A percentile compares a stretch with the other conserved stretches of the same genome.
phyloP scores from a whole-genome alignment of 1,140 invertebrate species.

The Galleria mellonella region DNA sequence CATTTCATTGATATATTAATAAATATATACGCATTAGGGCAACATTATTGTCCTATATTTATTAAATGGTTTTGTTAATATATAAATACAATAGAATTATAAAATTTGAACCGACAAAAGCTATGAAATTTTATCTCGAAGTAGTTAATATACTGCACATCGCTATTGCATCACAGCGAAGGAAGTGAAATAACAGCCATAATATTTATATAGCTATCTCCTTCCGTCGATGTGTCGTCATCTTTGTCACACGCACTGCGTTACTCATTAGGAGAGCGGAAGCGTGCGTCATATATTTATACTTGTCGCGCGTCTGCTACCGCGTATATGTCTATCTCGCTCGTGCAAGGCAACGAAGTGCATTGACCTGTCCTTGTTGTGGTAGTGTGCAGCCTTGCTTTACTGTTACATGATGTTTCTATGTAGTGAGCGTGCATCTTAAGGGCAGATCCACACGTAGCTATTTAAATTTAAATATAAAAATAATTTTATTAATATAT shows the following conservation, averaged over 20 bases:
- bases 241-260: slow-evolving; percentile 45
- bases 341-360: slow-evolving; percentile 69
- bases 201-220: slow-evolving; percentile 68
- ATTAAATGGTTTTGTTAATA: no score
- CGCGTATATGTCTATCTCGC: slow-evolving; percentile 34
- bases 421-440: slow-evolving; percentile 59
- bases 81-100: no score
- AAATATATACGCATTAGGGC: no score
- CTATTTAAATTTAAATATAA: no score
- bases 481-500: no score
- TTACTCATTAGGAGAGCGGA: slow-evolving; percentile 34
- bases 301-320: slow-evolving; percentile 25
- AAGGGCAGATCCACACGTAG: slow-evolving; percentile 49
- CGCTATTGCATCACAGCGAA: slow-evolving; percentile 68
- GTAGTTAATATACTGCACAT: slow-evolving; percentile 63
- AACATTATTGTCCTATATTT: no score
- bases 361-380: slow-evolving; percentile 72
- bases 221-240: slow-evolving; percentile 37
- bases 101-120: slow-evolving; percentile 25
- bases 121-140: slow-evolving; percentile 52
- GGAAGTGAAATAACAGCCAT: slow-evolving; percentile 72
- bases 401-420: slow-evolving; percentile 62
- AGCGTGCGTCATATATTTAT: slow-evolving; percentile 26
- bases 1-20: no score
- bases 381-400: slow-evolving; percentile 68